These are phyloP conservation scores for Lutjanus argentimaculatus DNA, from an alignment of 2,797 vertebrate species.

Conservation along the genomic window DNA sequence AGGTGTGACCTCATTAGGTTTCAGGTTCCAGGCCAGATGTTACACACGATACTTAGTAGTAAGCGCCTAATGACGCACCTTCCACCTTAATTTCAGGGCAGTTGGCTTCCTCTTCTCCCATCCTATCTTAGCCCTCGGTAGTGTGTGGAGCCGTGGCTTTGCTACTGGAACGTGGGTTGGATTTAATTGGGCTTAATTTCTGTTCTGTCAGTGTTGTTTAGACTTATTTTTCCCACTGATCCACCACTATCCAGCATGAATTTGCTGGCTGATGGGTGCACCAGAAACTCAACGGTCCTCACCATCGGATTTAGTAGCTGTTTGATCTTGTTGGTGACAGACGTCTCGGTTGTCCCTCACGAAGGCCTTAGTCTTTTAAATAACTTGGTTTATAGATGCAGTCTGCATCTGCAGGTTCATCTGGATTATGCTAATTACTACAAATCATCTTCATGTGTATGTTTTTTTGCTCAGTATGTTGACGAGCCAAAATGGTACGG, in stretches of 20 bases:
- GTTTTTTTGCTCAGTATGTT: not conserved
- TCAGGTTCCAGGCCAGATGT: not conserved
- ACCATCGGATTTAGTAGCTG: not conserved
- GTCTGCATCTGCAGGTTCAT: no score
- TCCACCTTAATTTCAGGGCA: not conserved
- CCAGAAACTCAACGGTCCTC: not conserved
- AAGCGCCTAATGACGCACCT: not conserved
- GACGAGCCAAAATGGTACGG: not conserved
- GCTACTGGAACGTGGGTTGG: not conserved
- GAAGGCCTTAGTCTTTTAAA: not conserved
- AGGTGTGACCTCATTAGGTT: not conserved
- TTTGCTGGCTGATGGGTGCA: not conserved
- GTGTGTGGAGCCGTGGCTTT: not conserved
- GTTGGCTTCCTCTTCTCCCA: not conserved
- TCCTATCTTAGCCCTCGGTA: not conserved
- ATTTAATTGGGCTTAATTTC: not conserved
- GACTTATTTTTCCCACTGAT: not conserved
- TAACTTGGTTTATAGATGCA: not conserved
- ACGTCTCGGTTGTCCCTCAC: not conserved
- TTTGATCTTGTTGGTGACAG: not conserved
- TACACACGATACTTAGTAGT: no score
- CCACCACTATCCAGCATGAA: not conserved
- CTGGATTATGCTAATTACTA: not conserved
- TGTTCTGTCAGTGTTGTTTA: not conserved
- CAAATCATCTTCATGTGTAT: not conserved